A percentile compares a stretch with the other conserved stretches of the same genome.
Evolutionary conservation across 1,140 invertebrate species (phyloP).

Genomic region (Microvelia longipes): DNA sequence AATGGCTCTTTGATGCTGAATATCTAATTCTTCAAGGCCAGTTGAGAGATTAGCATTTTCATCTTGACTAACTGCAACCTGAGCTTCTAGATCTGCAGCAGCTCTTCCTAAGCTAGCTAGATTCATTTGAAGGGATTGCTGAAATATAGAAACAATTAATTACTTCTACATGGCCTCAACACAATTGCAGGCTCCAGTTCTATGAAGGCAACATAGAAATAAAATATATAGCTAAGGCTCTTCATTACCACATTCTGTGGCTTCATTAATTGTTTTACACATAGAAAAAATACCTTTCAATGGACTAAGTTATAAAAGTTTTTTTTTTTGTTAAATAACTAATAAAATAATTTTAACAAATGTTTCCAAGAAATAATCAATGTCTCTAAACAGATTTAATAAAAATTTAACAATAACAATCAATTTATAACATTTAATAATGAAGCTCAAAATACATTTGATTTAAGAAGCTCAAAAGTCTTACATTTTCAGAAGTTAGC

Average conservation of each 20-base stretch:
- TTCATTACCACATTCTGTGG: no score
- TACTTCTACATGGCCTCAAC: not conserved
- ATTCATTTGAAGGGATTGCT: conserved; percentile 13
- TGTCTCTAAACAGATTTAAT: not conserved
- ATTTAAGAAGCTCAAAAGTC: no score
- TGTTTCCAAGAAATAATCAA: no score
- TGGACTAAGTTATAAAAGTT: no score
- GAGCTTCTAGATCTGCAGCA: conserved; percentile 16
- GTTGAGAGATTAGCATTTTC: conserved; percentile 23
- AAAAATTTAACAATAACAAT: not conserved
- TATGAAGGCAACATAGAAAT: no score
- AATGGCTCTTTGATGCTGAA: conserved; percentile 20
- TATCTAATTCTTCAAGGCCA: conserved; percentile 21
- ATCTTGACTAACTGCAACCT: conserved; percentile 20
- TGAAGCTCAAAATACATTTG: no score
- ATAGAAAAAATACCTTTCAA: no score
- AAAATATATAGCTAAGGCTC: no score
- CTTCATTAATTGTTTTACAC: no score
- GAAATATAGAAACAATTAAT: conserved; percentile 4
- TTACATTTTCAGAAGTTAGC: conserved; percentile 7
- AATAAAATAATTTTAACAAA: no score
- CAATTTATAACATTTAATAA: not conserved
- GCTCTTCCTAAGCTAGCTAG: conserved; percentile 8
- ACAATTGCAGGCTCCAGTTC: no score
- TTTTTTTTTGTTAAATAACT: no score